Evolutionary conservation across 2,797 vertebrate genomes (phyloP), one percentile per base, ranked within the genome.

Genomic region (Tinamus major): DNA sequence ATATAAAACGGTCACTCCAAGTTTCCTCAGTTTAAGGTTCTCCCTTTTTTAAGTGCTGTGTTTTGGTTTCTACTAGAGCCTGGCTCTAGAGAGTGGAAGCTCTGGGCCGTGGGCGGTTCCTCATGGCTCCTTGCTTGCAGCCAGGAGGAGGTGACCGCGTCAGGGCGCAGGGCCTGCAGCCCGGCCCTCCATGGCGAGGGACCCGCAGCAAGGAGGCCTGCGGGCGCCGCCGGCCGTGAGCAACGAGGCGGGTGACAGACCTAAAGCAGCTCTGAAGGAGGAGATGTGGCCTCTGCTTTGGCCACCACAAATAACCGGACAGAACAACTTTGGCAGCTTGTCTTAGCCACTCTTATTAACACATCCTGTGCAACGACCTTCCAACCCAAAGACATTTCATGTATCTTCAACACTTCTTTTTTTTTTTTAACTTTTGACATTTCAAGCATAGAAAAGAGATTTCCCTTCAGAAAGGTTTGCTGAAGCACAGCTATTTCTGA

Each of bases 401-500:
- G 51, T 51, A 33, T 42, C 90, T 93, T 49, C 71, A 92, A 61
- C 93, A 79, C 41, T 94, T 35, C 42, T 46, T 86, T 59, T 76
- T 46, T 58, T 56, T 91, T 17, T 17, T 21, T 5, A 74, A 48
- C 69, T 67, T 85, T 42, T 96, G 92, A 65, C 65, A 76, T 97
- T 96, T 95, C 74, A 91, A 82, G 82, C 65, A 55, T 3, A 70
- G 44, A 61, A 85, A 85, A 79, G 55, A 8, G 56, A 75, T 76
- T 89, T 96, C 85, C 77, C 74, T 86, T 77, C 85, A 91, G 85
- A n/a, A 81, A 93, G 89, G 42, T 91, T 95, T 94, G 58, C 86
- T 79, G 41, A 74, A 76, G 76, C 93, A 75, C 61, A 89, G 87
- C 91, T 95, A 15, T 97, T 96, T 87, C 87, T 90, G 90, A 96